Evolutionary conservation across 2,113 vertebrate species (phyloP), one percentile per base, ranked within the genome.

Genomic region (Halichoerus grypus): DNA sequence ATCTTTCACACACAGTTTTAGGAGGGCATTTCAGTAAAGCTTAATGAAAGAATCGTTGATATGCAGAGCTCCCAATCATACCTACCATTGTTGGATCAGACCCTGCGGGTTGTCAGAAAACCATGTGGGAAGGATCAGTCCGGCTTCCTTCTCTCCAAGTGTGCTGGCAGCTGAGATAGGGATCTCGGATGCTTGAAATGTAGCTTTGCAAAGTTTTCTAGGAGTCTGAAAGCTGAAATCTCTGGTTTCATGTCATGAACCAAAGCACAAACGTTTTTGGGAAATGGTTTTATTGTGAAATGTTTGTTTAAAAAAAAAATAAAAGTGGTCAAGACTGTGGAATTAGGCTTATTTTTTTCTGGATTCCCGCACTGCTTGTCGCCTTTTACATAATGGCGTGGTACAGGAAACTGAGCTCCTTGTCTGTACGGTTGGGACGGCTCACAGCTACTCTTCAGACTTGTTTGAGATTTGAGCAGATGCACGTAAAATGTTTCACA

Each of bases 401-500:
- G 69, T 10, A 10, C 36, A 69, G 63, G 80, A 2, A 42, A 36
- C 7, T 36, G 46, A 83, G 5, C 22, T 39, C 15, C 21, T n/a
- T n/a, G 36, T 79, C 46, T 76, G 22, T 51, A 33, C 19, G 67
- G 12, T 24, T 22, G 16, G 12, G 57, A 57, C 9, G 10, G 12
- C 61, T 18, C 15, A 19, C 12, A 71, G 22, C 12, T 21, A 8
- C 57, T 57, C 46, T 88, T 72, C n/a, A 57, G 87, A 55, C 15
- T 46, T 82, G 12, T 81, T 86, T 83, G 46, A 67, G 51, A 71
- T 77, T 83, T 61, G 65, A 96, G 55, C 61, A 76, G 61, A 79
- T 74, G 63, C 51, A 80, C 18, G 4, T 57, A 93, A 97, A 86
- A 59, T 51, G 65, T 88, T 90, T 96, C 84, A 95, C 51, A 84